Conservation (phyloP, 2,888 invertebrate genomes). For the Phytoseiulus persimilis region DNA sequence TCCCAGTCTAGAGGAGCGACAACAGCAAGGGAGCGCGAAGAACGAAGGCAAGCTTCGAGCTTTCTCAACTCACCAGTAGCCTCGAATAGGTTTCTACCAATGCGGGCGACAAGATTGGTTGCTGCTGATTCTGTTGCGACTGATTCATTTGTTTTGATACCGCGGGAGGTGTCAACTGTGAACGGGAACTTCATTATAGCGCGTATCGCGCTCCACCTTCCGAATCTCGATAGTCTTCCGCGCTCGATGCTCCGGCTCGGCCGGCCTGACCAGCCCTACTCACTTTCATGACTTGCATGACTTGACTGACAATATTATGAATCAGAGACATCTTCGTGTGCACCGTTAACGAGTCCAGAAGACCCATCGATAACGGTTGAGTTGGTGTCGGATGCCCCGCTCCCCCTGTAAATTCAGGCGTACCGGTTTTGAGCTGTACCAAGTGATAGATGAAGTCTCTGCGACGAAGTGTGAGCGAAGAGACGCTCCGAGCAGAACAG, state of each 20-base stretch:
- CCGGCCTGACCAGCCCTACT: not conserved
- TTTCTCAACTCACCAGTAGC: conserved; percentile 56
- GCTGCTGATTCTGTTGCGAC: conserved; percentile 15
- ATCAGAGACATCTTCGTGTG: conserved; percentile 90
- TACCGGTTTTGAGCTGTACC: conserved; percentile 46
- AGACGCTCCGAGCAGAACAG: conserved; percentile 46
- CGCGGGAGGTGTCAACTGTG: conserved; percentile 18
- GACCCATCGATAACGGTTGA: conserved; percentile 79
- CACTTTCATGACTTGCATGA: conserved; percentile 64
- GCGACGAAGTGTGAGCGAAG: not conserved
- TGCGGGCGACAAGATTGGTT: conserved; percentile 69
- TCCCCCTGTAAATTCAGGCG: not conserved
- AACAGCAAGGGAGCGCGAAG: too few species aligned
- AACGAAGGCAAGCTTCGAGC: too few species aligned
- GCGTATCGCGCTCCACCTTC: too few species aligned
- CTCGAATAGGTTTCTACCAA: conserved; percentile 89
- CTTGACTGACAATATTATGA: conserved; percentile 64
- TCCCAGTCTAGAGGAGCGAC: too few species aligned
- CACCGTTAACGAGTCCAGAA: conserved; percentile 83
- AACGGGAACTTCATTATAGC: not conserved
- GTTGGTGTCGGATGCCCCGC: conserved; percentile 53
- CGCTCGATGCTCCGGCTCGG: too few species aligned
- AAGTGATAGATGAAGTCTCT: too few species aligned
- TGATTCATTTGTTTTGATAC: conserved; percentile 22
- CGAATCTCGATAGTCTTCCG: too few species aligned